A percentile compares a stretch with the other conserved stretches of the same genome.
These are phyloP conservation scores for Drosophila stalkeri DNA, from an alignment of 2,888 invertebrate genomes.

Conservation along the genomic window DNA sequence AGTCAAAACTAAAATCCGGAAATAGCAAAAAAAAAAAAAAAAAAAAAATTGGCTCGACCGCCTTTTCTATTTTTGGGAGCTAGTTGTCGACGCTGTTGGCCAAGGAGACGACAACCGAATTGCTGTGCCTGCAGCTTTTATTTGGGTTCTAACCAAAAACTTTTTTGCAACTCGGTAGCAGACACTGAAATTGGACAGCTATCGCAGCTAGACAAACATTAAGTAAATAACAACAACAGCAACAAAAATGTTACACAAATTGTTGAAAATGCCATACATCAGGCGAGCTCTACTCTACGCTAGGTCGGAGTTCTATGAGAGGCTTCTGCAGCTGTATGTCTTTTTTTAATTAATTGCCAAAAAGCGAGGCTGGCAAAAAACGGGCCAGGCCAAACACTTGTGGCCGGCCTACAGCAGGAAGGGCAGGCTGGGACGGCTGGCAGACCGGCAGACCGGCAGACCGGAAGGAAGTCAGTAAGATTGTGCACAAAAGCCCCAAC, in stretches of 20 bases:
- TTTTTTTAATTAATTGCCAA: constrained; percentile 83
- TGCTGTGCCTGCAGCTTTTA: constrained; percentile 76
- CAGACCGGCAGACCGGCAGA: constrained; percentile 30
- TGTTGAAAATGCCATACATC: constrained; percentile 65
- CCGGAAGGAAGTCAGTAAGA: constrained; percentile 81
- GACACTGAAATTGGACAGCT: constrained; percentile 69
- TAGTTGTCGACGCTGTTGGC: constrained; percentile 40
- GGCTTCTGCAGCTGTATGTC: constrained; percentile 34
- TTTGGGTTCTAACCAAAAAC: constrained; percentile 58
- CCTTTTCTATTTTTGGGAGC: constrained; percentile 40
- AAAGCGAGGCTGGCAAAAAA: constrained; percentile 66
- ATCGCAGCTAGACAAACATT: constrained; percentile 67
- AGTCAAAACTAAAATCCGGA: constrained; percentile 29
- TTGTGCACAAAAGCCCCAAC: constrained; percentile 67
- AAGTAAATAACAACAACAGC: constrained; percentile 60
- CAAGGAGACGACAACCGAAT: constrained; percentile 20
- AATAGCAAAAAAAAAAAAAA: constrained; percentile 32
- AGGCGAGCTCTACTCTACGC: constrained; percentile 1
- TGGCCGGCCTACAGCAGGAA: constrained; percentile 54
- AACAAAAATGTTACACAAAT: constrained; percentile 67
- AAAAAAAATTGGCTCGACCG: constrained; percentile 45
- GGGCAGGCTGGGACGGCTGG: constrained; percentile 12
- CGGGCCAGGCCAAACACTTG: constrained; percentile 69
- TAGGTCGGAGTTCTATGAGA: not conserved
- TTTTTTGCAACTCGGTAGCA: constrained; percentile 51